Evolutionary conservation across 1,140 invertebrate species (phyloP).

Genomic region (Sarcophaga peregrina): DNA sequence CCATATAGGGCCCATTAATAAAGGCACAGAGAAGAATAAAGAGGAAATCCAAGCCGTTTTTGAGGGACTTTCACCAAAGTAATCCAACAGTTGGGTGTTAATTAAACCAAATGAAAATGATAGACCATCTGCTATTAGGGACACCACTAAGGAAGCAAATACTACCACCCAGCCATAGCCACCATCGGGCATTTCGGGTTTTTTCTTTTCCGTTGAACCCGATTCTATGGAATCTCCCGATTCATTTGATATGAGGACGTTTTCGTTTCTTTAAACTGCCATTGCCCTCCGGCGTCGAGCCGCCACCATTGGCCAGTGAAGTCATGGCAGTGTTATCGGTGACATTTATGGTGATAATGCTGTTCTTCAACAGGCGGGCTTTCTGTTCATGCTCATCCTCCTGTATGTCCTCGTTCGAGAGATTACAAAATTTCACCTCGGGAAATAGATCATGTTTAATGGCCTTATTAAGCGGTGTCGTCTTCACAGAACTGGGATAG

Average conservation of each 20-base stretch:
- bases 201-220: slow-evolving; percentile 57
- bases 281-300: slow-evolving; percentile 49
- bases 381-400: slow-evolving; percentile 49
- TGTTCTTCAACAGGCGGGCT: slow-evolving; percentile 51
- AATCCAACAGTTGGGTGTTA: slow-evolving; percentile 84
- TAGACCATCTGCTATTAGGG: slow-evolving; percentile 94
- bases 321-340: slow-evolving; percentile 35
- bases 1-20: slow-evolving; percentile 76
- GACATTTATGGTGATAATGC: slow-evolving; percentile 56
- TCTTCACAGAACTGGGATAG: slow-evolving; percentile 34
- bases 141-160: slow-evolving; percentile 83
- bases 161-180: slow-evolving; percentile 89
- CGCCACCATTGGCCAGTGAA: slow-evolving; percentile 39
- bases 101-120: slow-evolving; percentile 93
- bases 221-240: slow-evolving; percentile 64
- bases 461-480: slow-evolving; percentile 59
- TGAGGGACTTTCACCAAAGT: slow-evolving; percentile 81
- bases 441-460: slow-evolving; percentile 64
- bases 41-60: slow-evolving; percentile 90
- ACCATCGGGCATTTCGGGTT: slow-evolving; percentile 64
- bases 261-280: slow-evolving; percentile 55
- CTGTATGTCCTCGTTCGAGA: slow-evolving; percentile 58
- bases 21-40: slow-evolving; percentile 87
- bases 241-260: slow-evolving; percentile 62
- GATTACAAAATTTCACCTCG: slow-evolving; percentile 63